Percentiles rank a stretch among this genome's conserved stretches.
These are phyloP conservation scores for Prosopocoilus inquinatus DNA, from an alignment of 2,888 invertebrate species.

Conservation along the genomic window DNA sequence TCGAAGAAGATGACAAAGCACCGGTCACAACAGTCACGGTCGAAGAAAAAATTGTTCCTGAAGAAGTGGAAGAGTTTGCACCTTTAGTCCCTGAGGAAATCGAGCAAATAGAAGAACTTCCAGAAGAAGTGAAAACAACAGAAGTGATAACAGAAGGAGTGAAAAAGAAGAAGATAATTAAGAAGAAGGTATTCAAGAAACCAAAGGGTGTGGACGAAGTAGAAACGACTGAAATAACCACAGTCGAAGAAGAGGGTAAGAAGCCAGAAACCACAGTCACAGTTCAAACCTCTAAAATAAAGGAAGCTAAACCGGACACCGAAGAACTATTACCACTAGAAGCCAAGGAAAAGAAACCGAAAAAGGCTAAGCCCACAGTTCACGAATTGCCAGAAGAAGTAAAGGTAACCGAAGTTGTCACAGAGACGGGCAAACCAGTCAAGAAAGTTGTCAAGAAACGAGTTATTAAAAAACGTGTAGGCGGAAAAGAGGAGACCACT, in stretches of 20 bases:
- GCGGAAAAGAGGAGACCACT: conserved; percentile 36
- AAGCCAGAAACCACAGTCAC: conserved; percentile 31
- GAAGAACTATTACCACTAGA: conserved; percentile 1
- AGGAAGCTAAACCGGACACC: conserved; percentile 12
- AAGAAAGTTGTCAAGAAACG: conserved; percentile 40
- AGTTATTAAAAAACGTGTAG: conserved; percentile 37
- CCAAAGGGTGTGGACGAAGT: conserved; percentile 38
- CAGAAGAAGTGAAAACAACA: conserved; percentile 35
- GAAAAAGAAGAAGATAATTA: conserved; percentile 32
- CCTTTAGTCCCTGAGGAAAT: conserved; percentile 10
- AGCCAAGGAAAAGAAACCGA: conserved; percentile 30
- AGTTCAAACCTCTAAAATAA: conserved; percentile 35
- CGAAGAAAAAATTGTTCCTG: conserved; percentile 42
- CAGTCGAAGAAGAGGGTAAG: conserved; percentile 39
- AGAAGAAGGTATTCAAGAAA: conserved; percentile 37
- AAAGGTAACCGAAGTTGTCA: conserved; percentile 21
- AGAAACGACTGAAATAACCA: conserved; percentile 36
- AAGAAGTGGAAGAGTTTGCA: conserved; percentile 17
- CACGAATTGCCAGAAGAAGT: conserved; percentile 24
- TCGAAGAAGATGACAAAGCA: conserved; percentile 50
- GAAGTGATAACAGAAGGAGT: conserved; percentile 37
- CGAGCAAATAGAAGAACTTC: conserved; percentile 29
- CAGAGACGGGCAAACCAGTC: conserved; percentile 30
- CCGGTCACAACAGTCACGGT: conserved; percentile 47
- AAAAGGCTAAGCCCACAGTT: conserved; percentile 9